Evolutionary conservation across 2,797 vertebrate species (phyloP).

Genomic region (Falco cherrug): DNA sequence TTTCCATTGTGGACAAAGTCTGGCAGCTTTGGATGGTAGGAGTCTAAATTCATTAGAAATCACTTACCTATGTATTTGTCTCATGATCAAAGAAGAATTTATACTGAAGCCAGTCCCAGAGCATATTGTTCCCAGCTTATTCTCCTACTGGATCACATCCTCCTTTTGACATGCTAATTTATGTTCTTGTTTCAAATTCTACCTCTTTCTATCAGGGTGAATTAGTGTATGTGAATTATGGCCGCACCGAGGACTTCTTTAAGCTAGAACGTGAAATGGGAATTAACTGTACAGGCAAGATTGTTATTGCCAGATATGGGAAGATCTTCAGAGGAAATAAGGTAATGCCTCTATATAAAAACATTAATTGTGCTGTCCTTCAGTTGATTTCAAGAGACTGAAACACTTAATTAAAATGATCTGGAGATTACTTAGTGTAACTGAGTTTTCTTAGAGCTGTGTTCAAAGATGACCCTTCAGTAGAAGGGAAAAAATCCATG

Average conservation of each 20-base stretch:
- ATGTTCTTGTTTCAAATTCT: background rate
- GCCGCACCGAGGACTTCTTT: constrained; percentile 90
- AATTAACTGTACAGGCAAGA: constrained; percentile 88
- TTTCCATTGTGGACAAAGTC: background rate
- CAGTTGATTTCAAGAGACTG: background rate
- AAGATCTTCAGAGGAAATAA: constrained; percentile 98
- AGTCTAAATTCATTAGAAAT: background rate
- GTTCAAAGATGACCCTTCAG: background rate
- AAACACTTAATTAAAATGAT: background rate
- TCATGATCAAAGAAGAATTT: background rate
- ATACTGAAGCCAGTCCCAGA: background rate
- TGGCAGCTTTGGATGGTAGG: background rate
- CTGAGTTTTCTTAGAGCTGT: background rate
- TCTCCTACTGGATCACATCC: background rate
- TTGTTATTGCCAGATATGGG: constrained; percentile 93
- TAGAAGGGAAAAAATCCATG: background rate
- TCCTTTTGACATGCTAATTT: background rate
- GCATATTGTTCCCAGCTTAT: background rate
- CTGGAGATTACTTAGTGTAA: background rate
- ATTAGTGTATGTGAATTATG: constrained; percentile 95
- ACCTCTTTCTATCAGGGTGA: constrained; percentile 82
- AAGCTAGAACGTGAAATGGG: constrained; percentile 83
- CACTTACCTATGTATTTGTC: background rate
- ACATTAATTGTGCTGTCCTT: background rate
- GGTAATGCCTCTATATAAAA: constrained; percentile 71